Evolutionary conservation across 2,888 invertebrate genomes (phyloP).

Genomic region (Aleiodes alternator): DNA sequence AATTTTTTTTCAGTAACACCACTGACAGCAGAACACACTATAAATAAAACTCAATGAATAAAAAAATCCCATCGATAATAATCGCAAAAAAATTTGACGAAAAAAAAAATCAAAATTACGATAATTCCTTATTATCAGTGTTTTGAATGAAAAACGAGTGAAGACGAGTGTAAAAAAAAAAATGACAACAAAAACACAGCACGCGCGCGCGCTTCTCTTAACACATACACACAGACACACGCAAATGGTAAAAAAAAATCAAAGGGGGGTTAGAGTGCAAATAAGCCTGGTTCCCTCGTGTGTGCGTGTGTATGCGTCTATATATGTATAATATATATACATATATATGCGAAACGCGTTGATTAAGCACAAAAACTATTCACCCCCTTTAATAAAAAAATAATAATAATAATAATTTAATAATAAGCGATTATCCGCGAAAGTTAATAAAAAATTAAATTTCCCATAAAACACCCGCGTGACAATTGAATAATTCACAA

Average conservation of each 20-base stretch:
- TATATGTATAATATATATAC: neutral
- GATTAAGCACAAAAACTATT: no score
- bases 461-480: no score
- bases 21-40: conserved; percentile 9
- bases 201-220: conserved; percentile 31
- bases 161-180: neutral
- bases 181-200: conserved; percentile 34
- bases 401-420: no score
- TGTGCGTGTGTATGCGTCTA: neutral
- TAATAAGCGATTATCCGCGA: no score
- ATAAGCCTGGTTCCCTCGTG: neutral
- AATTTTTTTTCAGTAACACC: conserved; percentile 15
- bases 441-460: no score
- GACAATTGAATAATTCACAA: no score
- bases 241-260: neutral
- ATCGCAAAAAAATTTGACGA: no score
- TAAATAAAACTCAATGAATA: no score
- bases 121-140: neutral
- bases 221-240: conserved; percentile 18
- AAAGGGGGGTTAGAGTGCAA: conserved; percentile 25
- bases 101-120: neutral
- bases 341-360: no score
- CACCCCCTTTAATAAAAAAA: no score
- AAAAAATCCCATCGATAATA: no score
- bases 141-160: neutral